A percentile compares a stretch with the other conserved stretches of the same genome.
Conservation (phyloP, 1,140 invertebrate species). For the Tachypleus tridentatus region DNA sequence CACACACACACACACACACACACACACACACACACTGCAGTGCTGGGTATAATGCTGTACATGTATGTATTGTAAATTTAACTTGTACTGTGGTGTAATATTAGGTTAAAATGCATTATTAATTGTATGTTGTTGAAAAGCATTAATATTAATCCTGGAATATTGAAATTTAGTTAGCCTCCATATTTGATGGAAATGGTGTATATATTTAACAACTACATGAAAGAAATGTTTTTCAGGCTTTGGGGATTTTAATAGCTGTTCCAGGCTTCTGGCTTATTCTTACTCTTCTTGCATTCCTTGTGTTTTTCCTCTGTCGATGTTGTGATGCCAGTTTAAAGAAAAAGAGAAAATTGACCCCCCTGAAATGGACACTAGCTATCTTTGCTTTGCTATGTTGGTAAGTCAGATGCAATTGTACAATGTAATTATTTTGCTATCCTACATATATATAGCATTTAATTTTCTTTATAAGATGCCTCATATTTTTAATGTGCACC, state of each 20-base stretch:
- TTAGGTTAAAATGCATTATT: too few relatives aligned
- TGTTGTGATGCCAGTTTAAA: slow-evolving; percentile 84
- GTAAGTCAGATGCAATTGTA: slow-evolving; percentile 24
- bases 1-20: too few relatives aligned
- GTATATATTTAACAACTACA: slow-evolving; percentile 4
- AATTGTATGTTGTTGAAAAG: too few relatives aligned
- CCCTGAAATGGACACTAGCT: slow-evolving; percentile 67
- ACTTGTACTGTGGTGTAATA: too few relatives aligned
- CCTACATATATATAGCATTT: too few relatives aligned
- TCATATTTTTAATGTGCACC: too few relatives aligned
- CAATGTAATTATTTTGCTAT: too few relatives aligned
- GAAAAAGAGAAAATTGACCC: slow-evolving; percentile 66
- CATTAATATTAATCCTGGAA: too few relatives aligned
- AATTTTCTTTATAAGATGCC: too few relatives aligned
- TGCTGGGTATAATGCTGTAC: too few relatives aligned
- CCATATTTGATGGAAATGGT: not conserved
- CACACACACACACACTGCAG: too few relatives aligned
- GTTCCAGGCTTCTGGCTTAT: slow-evolving; percentile 81
- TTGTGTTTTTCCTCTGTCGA: slow-evolving; percentile 80
- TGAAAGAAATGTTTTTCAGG: slow-evolving; percentile 44
- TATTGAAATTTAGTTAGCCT: not conserved
- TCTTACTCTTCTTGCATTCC: slow-evolving; percentile 67
- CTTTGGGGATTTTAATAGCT: slow-evolving; percentile 76
- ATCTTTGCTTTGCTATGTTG: slow-evolving; percentile 72
- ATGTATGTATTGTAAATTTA: too few relatives aligned